phyloP scores from a whole-genome alignment of 2,888 invertebrate species.

The Stenichneumon culpator region DNA sequence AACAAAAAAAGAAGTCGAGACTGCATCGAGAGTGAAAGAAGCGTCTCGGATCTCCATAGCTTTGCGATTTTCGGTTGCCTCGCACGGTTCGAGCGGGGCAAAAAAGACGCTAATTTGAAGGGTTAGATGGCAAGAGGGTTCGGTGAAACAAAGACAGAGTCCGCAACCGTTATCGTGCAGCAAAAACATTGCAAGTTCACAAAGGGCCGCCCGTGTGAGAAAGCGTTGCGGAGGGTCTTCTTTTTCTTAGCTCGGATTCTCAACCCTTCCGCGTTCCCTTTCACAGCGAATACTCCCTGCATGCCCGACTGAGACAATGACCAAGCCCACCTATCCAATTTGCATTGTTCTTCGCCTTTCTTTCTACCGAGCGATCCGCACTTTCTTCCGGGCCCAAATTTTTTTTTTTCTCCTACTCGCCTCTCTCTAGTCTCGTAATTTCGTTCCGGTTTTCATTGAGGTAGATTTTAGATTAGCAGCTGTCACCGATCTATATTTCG shows the following conservation, averaged over 20 bases:
- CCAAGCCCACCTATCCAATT: constrained; percentile 70
- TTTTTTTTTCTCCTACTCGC: constrained; percentile 42
- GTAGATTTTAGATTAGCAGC: constrained; percentile 63
- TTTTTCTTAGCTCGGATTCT: constrained; percentile 54
- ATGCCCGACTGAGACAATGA: constrained; percentile 70
- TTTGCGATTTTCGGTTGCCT: neutral
- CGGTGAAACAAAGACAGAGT: constrained; percentile 19
- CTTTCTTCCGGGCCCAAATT: constrained; percentile 58
- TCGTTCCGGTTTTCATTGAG: constrained; percentile 64
- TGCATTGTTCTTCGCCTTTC: constrained; percentile 69
- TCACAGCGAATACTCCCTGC: constrained; percentile 11
- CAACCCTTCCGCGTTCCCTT: constrained; percentile 58
- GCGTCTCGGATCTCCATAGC: neutral
- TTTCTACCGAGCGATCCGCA: constrained; percentile 64
- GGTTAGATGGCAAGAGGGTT: constrained; percentile 22
- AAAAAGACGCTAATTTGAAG: neutral
- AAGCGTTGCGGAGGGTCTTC: constrained; percentile 61
- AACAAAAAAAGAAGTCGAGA: neutral
- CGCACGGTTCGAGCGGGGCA: neutral
- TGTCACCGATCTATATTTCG: constrained; percentile 62
- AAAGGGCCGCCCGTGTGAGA: constrained; percentile 67
- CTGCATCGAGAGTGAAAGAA: neutral
- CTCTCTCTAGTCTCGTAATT: constrained; percentile 62
- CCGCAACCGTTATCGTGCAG: neutral
- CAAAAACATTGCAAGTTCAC: constrained; percentile 58